Conservation (phyloP, 2,113 vertebrate species). For the Helogale parvula region DNA sequence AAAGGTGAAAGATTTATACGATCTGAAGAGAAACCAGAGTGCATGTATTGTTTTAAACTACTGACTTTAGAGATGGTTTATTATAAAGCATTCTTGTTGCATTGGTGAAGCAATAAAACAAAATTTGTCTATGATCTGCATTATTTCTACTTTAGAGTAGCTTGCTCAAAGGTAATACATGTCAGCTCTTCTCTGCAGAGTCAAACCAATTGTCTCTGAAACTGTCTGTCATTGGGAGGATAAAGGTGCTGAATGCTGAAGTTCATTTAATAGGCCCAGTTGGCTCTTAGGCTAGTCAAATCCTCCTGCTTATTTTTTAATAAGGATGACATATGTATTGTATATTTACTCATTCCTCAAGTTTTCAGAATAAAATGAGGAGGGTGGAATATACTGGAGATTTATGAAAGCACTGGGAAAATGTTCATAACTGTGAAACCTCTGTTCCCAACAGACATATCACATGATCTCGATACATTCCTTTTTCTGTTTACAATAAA, state of each 20-base stretch:
- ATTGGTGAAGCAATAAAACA: neutral
- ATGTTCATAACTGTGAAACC: neutral
- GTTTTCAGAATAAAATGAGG: neutral
- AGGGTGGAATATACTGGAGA: neutral
- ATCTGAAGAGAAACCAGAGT: too few species aligned
- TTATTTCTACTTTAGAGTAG: neutral
- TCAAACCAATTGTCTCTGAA: neutral
- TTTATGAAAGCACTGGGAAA: neutral
- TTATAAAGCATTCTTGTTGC: neutral
- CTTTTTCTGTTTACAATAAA: neutral
- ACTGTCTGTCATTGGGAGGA: neutral
- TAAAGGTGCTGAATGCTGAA: neutral
- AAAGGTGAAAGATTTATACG: too few species aligned
- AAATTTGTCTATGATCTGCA: neutral
- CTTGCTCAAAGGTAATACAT: neutral
- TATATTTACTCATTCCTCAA: neutral
- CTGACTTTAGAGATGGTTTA: neutral
- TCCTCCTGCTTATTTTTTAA: neutral
- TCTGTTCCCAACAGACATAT: neutral
- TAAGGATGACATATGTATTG: neutral
- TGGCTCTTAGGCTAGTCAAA: neutral
- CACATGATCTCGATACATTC: neutral
- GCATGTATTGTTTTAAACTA: neutral
- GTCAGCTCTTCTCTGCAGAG: neutral
- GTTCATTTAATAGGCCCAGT: neutral